Evolutionary conservation across 2,888 invertebrate genomes (phyloP).

Genomic region (Harmothoe impar): DNA sequence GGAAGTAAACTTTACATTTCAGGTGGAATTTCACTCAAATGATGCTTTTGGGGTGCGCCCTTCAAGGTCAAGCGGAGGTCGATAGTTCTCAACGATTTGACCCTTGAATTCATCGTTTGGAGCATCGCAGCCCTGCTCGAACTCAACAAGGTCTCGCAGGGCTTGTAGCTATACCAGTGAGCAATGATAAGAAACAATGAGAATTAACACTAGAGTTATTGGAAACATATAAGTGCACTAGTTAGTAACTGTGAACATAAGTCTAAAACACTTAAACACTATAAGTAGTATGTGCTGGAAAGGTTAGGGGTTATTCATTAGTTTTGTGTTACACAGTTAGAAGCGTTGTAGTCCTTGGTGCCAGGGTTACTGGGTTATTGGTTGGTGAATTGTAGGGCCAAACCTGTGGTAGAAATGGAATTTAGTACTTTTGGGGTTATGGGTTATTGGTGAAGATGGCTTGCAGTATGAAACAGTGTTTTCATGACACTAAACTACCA

Average conservation of each 20-base stretch:
- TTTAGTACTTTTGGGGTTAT: neutral
- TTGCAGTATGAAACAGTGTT: neutral
- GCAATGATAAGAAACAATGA: neutral
- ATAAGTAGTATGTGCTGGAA: too few relatives aligned
- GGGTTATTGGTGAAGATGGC: neutral
- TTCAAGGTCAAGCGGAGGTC: constrained; percentile 66
- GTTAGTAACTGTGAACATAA: too few relatives aligned
- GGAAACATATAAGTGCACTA: too few relatives aligned
- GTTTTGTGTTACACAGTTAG: neutral
- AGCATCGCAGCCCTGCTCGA: neutral
- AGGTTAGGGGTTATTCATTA: too few relatives aligned
- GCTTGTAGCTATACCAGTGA: constrained; percentile 47
- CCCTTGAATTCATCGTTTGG: constrained; percentile 59
- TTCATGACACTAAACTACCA: neutral
- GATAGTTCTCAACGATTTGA: constrained; percentile 68
- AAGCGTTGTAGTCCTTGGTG: neutral
- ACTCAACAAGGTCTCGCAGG: constrained; percentile 60
- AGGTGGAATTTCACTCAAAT: constrained; percentile 63
- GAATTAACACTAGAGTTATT: too few relatives aligned
- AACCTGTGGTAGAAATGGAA: constrained; percentile 10
- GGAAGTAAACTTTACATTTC: neutral
- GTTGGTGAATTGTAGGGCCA: constrained; percentile 5
- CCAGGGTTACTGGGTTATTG: constrained; percentile 8
- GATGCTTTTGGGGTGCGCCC: constrained; percentile 65
- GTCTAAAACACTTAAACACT: too few relatives aligned